Percentiles rank a stretch among this genome's conserved stretches.
Conservation (phyloP, 2,797 vertebrate species). For the Semotilus atromaculatus region DNA sequence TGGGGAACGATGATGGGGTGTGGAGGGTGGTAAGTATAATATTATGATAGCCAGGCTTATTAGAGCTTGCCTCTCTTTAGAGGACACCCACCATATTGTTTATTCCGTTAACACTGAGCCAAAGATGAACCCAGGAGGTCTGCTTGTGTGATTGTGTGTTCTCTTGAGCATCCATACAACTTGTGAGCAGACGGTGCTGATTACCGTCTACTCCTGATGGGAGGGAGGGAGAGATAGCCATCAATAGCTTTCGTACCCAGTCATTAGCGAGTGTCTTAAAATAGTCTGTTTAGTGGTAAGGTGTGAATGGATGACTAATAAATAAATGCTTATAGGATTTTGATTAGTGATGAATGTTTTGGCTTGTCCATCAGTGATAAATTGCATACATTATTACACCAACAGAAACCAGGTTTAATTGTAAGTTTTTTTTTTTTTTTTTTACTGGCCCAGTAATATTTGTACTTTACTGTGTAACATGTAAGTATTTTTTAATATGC, state of each 20-base stretch:
- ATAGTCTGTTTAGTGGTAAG: constrained; percentile 43
- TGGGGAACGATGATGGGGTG: constrained; percentile 1
- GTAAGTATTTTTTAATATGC: no score
- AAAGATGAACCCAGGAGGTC: constrained; percentile 42
- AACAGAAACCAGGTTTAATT: background rate
- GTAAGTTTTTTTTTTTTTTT: background rate
- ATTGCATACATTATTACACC: background rate
- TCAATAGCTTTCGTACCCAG: constrained; percentile 46
- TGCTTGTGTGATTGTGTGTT: constrained; percentile 48
- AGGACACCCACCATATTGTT: constrained; percentile 18
- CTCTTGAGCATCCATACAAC: constrained; percentile 70
- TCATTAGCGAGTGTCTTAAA: constrained; percentile 40
- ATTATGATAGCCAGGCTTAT: constrained; percentile 34
- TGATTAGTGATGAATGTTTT: constrained; percentile 20
- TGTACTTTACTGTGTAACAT: no score
- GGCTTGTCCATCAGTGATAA: background rate
- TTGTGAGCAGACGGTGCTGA: constrained; percentile 78
- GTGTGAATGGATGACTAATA: constrained; percentile 14
- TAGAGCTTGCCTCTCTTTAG: constrained; percentile 30
- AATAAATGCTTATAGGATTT: constrained; percentile 16
- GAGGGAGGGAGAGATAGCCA: constrained; percentile 46
- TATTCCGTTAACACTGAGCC: constrained; percentile 34
- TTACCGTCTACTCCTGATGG: constrained; percentile 74
- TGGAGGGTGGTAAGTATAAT: constrained; percentile 24
- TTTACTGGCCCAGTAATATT: no score